Base-by-base conservation (phyloP, 2,888 invertebrate species). In the Philereme transversata region DNA sequence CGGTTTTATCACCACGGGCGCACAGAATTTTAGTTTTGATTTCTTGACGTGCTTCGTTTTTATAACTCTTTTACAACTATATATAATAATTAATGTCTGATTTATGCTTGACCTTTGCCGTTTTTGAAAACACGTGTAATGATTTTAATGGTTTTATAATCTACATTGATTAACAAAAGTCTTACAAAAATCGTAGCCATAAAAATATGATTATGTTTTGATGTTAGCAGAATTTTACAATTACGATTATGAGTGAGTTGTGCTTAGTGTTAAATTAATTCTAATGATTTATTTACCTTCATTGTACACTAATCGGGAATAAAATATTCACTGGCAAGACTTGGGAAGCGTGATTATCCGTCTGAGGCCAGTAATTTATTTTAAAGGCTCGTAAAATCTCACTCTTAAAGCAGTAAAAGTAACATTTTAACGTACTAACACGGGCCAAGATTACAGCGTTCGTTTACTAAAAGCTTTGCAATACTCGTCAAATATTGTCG, bases 341-440 rank as follows among this genome's bases (percentile, higher is more conserved):
- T 84, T 78, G 75, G 76, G 79, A 83, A 80, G 80, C 82, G 79
- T 78, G 82, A 85, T 85, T 85, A 84, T 83, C 79, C 78, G 76
- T 81, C 78, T 78, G 81, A 78, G 75, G 69, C 80, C 71, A 82
- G 86, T 86, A 86, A 90, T 90, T 90, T 90, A 90, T 89, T 89
- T 90, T 89, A 81, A 88, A 88, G 79, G 87, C 83, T 86, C 91
- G 78, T 92, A 90, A 91, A 91, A 85, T 87, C 88, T 88, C 91
- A 90, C 88, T 90, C 82, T 87, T 88, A 75, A 75, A 84, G 87
- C 82, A 81, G 84, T 90, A 90, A 92, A 91, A 83, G 86, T 86
- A 90, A 90, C 88, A 90, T 90, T 89, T 90, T 86, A 88, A 82
- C 83, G 84, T 84, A 84, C 77, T 78, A 83, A 85, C 84, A 79